These are phyloP conservation scores for Drosophila glabriapex DNA, from an alignment of 2,888 invertebrate genomes.

Conservation along the genomic window DNA sequence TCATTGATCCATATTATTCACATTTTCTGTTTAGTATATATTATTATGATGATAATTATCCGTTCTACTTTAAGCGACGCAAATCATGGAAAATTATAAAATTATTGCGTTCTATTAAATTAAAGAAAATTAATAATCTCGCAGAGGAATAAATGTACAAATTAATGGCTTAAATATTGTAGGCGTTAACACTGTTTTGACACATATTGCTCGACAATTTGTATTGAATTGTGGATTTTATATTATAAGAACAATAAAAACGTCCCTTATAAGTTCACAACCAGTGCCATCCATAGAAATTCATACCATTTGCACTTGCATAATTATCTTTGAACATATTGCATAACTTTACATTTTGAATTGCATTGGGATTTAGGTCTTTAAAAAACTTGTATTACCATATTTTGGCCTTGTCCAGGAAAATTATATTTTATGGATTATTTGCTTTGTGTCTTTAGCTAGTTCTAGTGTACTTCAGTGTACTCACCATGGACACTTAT, in stretches of 20 bases:
- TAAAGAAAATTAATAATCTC: slow-evolving; percentile 22
- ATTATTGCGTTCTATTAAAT: slow-evolving; percentile 26
- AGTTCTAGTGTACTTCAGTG: too few relatives aligned
- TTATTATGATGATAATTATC: slow-evolving; percentile 47
- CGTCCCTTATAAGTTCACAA: too few relatives aligned
- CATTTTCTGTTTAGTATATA: slow-evolving; percentile 23
- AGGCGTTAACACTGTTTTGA: slow-evolving; percentile 6
- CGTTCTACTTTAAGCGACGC: slow-evolving; percentile 48
- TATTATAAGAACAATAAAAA: background rate
- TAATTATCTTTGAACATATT: too few relatives aligned
- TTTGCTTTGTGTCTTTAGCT: too few relatives aligned
- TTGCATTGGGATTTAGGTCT: too few relatives aligned
- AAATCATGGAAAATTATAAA: slow-evolving; percentile 54
- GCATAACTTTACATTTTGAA: too few relatives aligned
- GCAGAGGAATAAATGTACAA: slow-evolving; percentile 13
- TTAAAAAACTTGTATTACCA: too few relatives aligned
- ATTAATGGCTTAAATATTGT: slow-evolving; percentile 8
- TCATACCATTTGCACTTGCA: too few relatives aligned
- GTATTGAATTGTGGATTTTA: background rate
- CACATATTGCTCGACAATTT: background rate
- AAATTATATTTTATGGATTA: too few relatives aligned
- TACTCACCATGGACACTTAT: too few relatives aligned
- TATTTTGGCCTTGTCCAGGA: too few relatives aligned
- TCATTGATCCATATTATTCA: slow-evolving; percentile 27
- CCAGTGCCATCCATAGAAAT: too few relatives aligned